Evolutionary conservation across 2,113 vertebrate genomes (phyloP).

Genomic region (Pygathrix nemaeus): DNA sequence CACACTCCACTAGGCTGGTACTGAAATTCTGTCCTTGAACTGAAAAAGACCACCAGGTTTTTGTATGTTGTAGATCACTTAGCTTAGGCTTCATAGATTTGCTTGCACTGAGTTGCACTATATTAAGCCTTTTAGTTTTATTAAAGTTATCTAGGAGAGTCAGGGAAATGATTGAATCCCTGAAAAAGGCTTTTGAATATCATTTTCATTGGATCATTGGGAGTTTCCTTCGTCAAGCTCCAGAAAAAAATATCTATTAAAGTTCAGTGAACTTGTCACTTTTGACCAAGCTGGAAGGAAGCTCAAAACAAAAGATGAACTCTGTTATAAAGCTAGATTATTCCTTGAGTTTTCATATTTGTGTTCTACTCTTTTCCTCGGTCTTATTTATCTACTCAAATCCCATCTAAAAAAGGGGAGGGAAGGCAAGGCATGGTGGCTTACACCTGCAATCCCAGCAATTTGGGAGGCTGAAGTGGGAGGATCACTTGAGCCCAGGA

Average conservation of each 20-base stretch:
- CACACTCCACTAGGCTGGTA: background rate
- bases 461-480: no score
- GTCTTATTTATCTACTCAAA: conserved; percentile 9
- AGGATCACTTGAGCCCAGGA: no score
- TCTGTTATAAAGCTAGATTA: background rate
- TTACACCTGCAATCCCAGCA: no score
- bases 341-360: conserved; percentile 20
- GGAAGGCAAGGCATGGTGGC: no score
- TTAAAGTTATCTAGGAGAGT: background rate
- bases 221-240: background rate
- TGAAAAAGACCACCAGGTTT: background rate
- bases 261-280: conserved; percentile 12
- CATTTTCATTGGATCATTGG: conserved; percentile 14
- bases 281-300: background rate
- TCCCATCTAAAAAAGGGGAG: background rate
- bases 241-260: conserved; percentile 15
- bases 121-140: background rate
- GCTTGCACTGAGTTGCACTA: background rate
- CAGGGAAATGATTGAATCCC: background rate
- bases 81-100: background rate
- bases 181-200: conserved; percentile 34
- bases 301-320: background rate
- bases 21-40: background rate
- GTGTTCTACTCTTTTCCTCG: background rate
- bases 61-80: background rate